phyloP scores from a whole-genome alignment of 2,113 vertebrate genomes.

The Oreotrochilus melanogaster region DNA sequence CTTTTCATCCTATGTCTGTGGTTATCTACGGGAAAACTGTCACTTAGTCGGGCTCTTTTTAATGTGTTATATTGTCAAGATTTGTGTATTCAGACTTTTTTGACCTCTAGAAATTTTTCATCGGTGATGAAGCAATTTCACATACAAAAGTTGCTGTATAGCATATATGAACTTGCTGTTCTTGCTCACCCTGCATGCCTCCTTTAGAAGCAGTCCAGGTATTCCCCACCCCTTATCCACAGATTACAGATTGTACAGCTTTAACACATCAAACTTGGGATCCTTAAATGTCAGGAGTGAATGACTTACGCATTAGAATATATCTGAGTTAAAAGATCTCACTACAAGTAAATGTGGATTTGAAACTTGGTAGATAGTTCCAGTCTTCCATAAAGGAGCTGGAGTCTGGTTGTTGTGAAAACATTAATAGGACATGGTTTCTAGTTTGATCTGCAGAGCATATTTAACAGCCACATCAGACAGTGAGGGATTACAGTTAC shows the following conservation, averaged over 20 bases:
- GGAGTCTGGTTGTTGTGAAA: not conserved
- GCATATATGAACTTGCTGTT: not conserved
- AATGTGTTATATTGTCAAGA: not conserved
- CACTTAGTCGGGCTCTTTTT: not conserved
- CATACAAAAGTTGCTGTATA: not conserved
- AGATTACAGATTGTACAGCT: not conserved
- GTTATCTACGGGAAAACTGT: conserved; percentile 10
- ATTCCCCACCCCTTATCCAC: not conserved
- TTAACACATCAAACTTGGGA: not conserved
- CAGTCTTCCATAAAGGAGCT: not conserved
- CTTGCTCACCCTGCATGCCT: not conserved
- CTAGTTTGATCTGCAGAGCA: not conserved
- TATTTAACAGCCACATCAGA: accelerated
- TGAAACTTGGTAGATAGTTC: not conserved
- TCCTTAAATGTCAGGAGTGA: not conserved
- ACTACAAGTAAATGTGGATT: not conserved
- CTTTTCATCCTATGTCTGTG: not conserved
- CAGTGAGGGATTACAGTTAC: not conserved
- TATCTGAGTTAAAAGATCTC: not conserved
- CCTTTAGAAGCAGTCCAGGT: not conserved
- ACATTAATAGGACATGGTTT: not conserved
- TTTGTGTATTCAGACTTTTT: not conserved
- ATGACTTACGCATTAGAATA: not conserved
- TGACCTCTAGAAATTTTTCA: not conserved
- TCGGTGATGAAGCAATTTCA: not conserved